Evolutionary conservation across 2,113 vertebrate genomes (phyloP).

Genomic region (Phylloscopus trochiloides): DNA sequence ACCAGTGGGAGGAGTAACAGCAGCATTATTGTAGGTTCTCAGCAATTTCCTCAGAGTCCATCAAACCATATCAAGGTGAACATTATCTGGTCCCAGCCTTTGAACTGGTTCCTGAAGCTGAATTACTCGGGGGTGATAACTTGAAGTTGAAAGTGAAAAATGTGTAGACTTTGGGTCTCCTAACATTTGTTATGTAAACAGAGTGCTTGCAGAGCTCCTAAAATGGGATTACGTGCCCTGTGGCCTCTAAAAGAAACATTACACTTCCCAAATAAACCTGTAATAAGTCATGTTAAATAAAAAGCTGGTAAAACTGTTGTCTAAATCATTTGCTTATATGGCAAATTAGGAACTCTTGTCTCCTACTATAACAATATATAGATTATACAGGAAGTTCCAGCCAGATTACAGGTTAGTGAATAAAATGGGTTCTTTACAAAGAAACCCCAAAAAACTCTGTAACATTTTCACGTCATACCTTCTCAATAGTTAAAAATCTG

Average conservation of each 20-base stretch:
- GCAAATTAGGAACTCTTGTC: not conserved
- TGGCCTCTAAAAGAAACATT: not conserved
- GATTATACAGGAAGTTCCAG: not conserved
- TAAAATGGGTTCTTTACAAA: not conserved
- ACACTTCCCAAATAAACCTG: not conserved
- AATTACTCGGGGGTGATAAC: not conserved
- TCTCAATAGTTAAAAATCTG: not conserved
- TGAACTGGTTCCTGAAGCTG: constrained; percentile 3
- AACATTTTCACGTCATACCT: not conserved
- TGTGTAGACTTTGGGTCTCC: constrained; percentile 9
- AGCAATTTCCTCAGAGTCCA: not conserved
- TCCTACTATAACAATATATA: not conserved
- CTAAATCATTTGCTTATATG: not conserved
- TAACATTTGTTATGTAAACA: not conserved
- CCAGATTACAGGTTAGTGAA: not conserved
- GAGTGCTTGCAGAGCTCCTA: constrained; percentile 1
- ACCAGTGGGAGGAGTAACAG: not conserved
- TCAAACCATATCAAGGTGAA: not conserved
- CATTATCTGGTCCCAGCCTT: not conserved
- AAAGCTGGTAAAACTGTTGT: not conserved
- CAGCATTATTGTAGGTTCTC: not conserved
- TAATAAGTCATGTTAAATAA: not conserved
- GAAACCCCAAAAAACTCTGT: not conserved
- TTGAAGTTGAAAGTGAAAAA: constrained; percentile 11
- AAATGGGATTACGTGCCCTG: not conserved